phyloP scores from a whole-genome alignment of 2,113 vertebrate genomes.

The Haplochromis vanheusdeni region DNA sequence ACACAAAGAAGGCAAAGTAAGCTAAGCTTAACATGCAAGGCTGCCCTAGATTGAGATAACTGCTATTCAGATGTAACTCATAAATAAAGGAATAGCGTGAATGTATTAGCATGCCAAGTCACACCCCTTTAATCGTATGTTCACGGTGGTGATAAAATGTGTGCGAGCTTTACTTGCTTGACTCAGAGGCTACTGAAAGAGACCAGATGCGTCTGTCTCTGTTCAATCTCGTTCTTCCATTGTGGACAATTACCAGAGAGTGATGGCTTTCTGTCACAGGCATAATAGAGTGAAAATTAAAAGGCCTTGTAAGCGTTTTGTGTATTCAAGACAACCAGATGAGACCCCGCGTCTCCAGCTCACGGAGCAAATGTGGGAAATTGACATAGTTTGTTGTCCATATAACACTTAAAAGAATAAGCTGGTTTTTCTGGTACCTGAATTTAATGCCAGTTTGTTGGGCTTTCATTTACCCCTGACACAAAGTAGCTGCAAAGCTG shows the following conservation, averaged over 20 bases:
- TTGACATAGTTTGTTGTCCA: not conserved
- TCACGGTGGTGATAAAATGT: not conserved
- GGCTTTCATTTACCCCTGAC: fast-evolving
- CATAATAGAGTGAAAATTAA: constrained; percentile 50
- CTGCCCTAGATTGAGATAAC: constrained; percentile 36
- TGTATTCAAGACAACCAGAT: constrained; percentile 42
- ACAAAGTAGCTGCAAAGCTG: not conserved
- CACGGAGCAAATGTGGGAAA: not conserved
- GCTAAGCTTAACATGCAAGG: constrained; percentile 22
- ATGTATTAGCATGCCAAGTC: constrained; percentile 53
- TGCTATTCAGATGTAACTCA: constrained; percentile 39
- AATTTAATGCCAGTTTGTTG: not conserved
- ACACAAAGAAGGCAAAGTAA: not conserved
- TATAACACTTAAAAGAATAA: not conserved
- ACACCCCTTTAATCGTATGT: constrained; percentile 54
- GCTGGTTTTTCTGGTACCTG: not conserved
- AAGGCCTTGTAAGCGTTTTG: constrained; percentile 18
- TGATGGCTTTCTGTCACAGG: constrained; percentile 43
- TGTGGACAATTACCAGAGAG: constrained; percentile 56
- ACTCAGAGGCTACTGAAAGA: constrained; percentile 18
- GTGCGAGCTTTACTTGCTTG: constrained; percentile 12
- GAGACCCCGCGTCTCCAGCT: constrained; percentile 13
- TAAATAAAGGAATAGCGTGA: constrained; percentile 53
- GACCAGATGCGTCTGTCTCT: constrained; percentile 47
- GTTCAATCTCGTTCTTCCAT: not conserved